Evolutionary conservation across 2,113 vertebrate genomes (phyloP), one percentile per base, ranked within the genome.

Genomic region (Sebastes schlegelii): DNA sequence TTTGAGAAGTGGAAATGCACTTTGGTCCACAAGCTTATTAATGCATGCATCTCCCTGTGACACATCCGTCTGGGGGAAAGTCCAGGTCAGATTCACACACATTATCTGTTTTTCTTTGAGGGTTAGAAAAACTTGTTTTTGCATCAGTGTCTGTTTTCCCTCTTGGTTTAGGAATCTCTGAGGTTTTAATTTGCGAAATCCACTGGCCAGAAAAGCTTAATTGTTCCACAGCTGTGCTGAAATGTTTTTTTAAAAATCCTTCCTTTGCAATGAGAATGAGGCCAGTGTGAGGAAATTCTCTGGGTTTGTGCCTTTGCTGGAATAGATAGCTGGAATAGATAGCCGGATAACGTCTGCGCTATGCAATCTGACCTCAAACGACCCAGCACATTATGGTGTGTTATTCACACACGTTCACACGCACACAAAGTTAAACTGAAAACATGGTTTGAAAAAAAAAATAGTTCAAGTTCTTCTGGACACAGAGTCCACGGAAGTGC

Each of bases 311-410:
- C 62, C 67, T 48, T 40, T 34, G 62, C 13, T 85, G 76, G 81
- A 90, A 52, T n/a, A 74, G 71, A 88, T 77, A 57, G 62, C 13
- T 85, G 76, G 81, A 90, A 52, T n/a, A 74, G 71, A 88, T 77
- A 57, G 52, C 80, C 80, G 74, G 68, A 85, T 83, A 84, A 84
- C 2, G 62, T 86, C 76, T 83, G 82, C 17, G 4, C 86, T 76
- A 80, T 84, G 43, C 73, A 26, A 34, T 67, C 62, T 92, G 87
- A 92, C 91, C 92, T 87, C 64, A 81, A 63, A 68, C 13, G 58
- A 91, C 84, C 86, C 49, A 55, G 70, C 65, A 77, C 89, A 81
- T 86, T 76, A 55, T 67, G 63, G 48, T 23, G 62, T 84, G 72
- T 76, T 86, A 48, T 64, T 58, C 83, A 66, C 82, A 88, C 72